A percentile compares a stretch with the other conserved stretches of the same genome.
Evolutionary conservation across 1,140 invertebrate species (phyloP).

Genomic region (Chrysomallon squamiferum): DNA sequence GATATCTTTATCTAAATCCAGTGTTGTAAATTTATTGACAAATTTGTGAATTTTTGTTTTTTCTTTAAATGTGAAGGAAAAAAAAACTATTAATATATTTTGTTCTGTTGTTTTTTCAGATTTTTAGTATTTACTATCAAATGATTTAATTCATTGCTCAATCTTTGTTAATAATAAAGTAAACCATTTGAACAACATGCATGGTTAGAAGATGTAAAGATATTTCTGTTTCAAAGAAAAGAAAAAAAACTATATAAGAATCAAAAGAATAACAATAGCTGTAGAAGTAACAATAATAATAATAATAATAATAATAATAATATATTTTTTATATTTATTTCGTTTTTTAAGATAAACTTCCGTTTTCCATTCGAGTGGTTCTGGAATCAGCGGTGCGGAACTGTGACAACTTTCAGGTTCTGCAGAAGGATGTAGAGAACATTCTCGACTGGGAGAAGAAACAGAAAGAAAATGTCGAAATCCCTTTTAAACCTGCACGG

Average conservation of each 20-base stretch:
- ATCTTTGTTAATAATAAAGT: background rate
- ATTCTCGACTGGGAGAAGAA: conserved; percentile 90
- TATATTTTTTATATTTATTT: background rate
- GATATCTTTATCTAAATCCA: background rate
- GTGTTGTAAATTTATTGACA: background rate
- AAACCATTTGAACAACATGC: background rate
- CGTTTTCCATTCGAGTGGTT: conserved; percentile 91
- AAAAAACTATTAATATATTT: background rate
- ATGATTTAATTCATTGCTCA: background rate
- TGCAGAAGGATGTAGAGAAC: conserved; percentile 85
- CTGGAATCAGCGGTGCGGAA: conserved; percentile 94
- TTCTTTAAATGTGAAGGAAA: too few relatives aligned
- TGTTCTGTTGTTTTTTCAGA: background rate
- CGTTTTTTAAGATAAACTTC: conserved; percentile 70
- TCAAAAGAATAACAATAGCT: background rate
- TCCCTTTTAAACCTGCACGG: conserved; percentile 93
- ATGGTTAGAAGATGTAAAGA: background rate
- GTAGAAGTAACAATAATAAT: background rate
- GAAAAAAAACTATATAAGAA: background rate
- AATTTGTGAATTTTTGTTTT: background rate
- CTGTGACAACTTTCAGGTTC: conserved; percentile 92
- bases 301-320: background rate
- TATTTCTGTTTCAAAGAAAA: background rate
- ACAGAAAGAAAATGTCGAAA: conserved; percentile 84
- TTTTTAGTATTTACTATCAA: background rate